phyloP scores from a whole-genome alignment of 64 coral and sea anemone genomes.

The Montipora capricornis region DNA sequence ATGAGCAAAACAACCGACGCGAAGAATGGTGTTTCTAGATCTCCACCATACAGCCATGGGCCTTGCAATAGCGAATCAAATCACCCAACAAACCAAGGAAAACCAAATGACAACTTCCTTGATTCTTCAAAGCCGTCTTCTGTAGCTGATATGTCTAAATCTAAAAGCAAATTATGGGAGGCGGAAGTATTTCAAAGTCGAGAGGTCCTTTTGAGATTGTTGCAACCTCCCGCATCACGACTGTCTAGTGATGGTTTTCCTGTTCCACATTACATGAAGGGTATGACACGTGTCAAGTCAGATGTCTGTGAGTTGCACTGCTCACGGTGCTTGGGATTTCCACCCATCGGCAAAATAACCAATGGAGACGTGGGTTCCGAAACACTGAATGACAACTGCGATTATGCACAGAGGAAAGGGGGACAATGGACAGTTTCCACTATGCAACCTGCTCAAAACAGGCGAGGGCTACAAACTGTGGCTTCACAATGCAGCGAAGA shows the following conservation, averaged over 20 bases:
- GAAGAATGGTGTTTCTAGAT: background rate
- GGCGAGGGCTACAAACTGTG: background rate
- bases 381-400: background rate
- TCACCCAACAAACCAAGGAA: background rate
- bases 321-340: background rate
- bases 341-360: background rate
- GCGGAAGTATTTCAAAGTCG: background rate
- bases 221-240: background rate
- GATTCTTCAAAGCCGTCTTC: background rate
- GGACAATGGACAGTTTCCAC: background rate
- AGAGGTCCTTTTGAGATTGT: constrained; percentile 23
- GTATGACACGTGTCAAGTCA: background rate
- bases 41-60: background rate
- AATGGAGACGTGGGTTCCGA: background rate
- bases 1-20: constrained; percentile 4
- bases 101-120: background rate
- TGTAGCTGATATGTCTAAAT: background rate
- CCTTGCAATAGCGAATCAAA: background rate
- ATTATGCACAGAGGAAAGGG: background rate
- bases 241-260: background rate
- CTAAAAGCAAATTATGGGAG: background rate
- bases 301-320: background rate
- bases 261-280: background rate
- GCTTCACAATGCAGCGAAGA: background rate
- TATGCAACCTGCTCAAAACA: background rate